Evolutionary conservation across 2,888 invertebrate species (phyloP).

Genomic region (Escarpia spicata): DNA sequence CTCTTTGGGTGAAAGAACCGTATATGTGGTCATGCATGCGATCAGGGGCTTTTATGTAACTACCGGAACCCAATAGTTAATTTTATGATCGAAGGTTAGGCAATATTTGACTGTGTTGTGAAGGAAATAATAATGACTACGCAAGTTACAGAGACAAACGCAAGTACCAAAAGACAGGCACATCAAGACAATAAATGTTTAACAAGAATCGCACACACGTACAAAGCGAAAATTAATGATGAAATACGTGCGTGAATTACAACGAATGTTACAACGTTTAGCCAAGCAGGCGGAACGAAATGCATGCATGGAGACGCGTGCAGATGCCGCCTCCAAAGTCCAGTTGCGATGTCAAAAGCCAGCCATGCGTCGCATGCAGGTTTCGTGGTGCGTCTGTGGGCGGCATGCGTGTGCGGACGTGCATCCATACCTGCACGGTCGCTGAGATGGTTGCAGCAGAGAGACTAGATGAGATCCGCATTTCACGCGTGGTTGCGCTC

Average conservation of each 20-base stretch:
- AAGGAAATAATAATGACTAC: background rate
- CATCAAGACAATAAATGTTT: background rate
- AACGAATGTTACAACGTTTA: conserved; percentile 10
- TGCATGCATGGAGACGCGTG: background rate
- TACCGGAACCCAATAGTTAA: background rate
- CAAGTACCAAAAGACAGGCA: background rate
- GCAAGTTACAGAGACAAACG: background rate
- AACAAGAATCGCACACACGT: background rate
- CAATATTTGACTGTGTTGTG: background rate
- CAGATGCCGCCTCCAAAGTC: background rate
- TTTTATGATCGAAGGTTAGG: background rate
- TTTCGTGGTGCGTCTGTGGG: background rate
- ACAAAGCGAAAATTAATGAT: background rate
- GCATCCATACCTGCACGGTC: background rate
- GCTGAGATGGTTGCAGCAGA: background rate
- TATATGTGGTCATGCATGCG: background rate
- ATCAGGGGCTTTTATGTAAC: background rate
- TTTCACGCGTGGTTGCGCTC: background rate
- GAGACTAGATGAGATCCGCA: background rate
- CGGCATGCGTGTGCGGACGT: background rate
- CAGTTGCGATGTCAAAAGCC: background rate
- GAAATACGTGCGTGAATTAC: background rate
- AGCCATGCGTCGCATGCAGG: background rate
- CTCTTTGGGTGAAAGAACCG: background rate
- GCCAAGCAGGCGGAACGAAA: conserved; percentile 1